Evolutionary conservation across 2,888 invertebrate species (phyloP).

Genomic region (Cataglyphis livida): DNA sequence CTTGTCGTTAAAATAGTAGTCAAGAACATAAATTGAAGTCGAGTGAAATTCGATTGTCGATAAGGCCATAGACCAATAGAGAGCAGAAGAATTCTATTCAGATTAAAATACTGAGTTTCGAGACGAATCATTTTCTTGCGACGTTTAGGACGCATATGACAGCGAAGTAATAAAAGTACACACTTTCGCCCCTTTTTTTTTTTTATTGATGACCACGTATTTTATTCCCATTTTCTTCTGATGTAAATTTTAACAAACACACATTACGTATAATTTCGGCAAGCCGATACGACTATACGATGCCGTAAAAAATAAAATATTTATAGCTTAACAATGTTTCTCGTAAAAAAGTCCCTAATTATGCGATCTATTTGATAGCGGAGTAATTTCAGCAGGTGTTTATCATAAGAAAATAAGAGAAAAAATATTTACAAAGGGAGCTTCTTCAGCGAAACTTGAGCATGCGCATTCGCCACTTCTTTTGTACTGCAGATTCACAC

Average conservation of each 20-base stretch:
- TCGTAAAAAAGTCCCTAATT: neutral
- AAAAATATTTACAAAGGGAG: neutral
- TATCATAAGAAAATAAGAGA: neutral
- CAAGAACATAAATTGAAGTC: neutral
- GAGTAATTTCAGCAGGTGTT: neutral
- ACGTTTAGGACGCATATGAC: no score
- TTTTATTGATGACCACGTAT: no score
- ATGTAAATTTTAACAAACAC: no score
- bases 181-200: no score
- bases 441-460: neutral
- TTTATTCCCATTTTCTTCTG: no score
- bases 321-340: neutral
- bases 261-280: no score
- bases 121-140: neutral
- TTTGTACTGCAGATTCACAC: neutral
- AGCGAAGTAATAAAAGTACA: no score
- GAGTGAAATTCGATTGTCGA: neutral
- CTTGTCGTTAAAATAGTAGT: neutral
- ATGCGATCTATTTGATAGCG: slow-evolving; percentile 1
- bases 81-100: neutral
- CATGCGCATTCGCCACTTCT: neutral
- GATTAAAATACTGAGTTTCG: neutral
- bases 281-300: neutral
- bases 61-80: slow-evolving; percentile 8
- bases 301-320: neutral